These are phyloP conservation scores for Dendronephthya gigantea DNA, from an alignment of 64 coral and sea anemone genomes.

Conservation along the genomic window DNA sequence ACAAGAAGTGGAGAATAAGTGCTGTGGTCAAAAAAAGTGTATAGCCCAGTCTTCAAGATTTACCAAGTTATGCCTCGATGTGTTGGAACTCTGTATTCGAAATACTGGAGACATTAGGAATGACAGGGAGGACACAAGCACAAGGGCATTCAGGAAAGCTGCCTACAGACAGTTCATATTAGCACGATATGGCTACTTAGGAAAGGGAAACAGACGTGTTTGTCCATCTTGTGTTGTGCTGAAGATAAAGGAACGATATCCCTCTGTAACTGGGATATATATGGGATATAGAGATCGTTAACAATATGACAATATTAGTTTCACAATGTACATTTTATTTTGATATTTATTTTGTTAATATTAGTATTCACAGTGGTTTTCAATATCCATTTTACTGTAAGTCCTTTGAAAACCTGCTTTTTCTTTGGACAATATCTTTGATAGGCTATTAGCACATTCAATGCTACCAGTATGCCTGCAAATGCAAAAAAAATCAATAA, in stretches of 20 bases:
- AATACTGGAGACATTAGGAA: not conserved
- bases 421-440: not conserved
- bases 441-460: not conserved
- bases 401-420: not conserved
- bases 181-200: not conserved
- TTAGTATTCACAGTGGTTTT: not conserved
- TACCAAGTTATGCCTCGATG: not conserved
- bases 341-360: too few relatives aligned
- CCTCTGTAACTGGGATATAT: too few relatives aligned
- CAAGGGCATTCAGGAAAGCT: not conserved
- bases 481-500: not conserved
- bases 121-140: too few relatives aligned
- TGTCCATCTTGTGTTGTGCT: not conserved
- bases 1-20: too few relatives aligned
- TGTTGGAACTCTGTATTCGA: not conserved
- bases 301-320: too few relatives aligned
- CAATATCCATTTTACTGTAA: not conserved
- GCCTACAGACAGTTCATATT: slow-evolving; percentile 4
- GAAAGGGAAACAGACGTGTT: not conserved
- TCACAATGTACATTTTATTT: too few relatives aligned
- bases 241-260: too few relatives aligned
- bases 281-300: too few relatives aligned
- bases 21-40: too few relatives aligned
- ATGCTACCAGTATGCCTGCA: not conserved
- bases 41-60: too few relatives aligned